phyloP scores from a whole-genome alignment of 2,888 invertebrate genomes.

The Homarus gammarus region DNA sequence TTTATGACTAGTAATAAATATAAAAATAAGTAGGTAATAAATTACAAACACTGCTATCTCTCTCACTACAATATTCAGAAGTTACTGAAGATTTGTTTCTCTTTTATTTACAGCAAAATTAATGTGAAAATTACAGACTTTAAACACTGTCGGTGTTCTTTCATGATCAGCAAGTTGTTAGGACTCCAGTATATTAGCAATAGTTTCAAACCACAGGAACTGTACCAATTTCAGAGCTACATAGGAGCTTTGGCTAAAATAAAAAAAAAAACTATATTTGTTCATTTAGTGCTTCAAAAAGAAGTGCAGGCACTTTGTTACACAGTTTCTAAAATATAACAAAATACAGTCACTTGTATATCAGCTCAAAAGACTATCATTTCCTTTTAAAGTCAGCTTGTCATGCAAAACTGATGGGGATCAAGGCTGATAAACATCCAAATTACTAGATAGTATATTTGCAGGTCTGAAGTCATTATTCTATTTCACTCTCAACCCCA shows the following conservation, averaged over 20 bases:
- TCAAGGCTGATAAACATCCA: neutral
- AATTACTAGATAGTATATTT: too few relatives aligned
- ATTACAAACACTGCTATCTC: neutral
- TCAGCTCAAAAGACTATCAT: neutral
- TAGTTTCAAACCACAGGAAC: neutral
- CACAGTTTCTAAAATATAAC: too few relatives aligned
- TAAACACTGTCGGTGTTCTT: neutral
- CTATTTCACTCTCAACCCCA: too few relatives aligned
- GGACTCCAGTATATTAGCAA: neutral
- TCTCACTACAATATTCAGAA: neutral
- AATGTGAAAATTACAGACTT: neutral
- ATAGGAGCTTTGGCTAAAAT: neutral
- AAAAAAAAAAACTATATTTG: neutral
- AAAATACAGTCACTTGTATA: neutral
- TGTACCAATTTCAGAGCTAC: neutral
- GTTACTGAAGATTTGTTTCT: neutral
- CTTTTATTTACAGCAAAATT: neutral
- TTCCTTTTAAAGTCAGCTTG: neutral
- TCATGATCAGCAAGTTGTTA: neutral
- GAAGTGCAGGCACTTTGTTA: neutral
- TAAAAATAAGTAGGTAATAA: slow-evolving; percentile 15
- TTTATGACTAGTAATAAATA: slow-evolving; percentile 42
- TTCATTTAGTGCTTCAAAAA: neutral
- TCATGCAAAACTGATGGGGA: neutral
- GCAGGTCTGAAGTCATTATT: neutral